Conservation (phyloP, 2,113 vertebrate genomes). For the Lasiurus borealis region DNA sequence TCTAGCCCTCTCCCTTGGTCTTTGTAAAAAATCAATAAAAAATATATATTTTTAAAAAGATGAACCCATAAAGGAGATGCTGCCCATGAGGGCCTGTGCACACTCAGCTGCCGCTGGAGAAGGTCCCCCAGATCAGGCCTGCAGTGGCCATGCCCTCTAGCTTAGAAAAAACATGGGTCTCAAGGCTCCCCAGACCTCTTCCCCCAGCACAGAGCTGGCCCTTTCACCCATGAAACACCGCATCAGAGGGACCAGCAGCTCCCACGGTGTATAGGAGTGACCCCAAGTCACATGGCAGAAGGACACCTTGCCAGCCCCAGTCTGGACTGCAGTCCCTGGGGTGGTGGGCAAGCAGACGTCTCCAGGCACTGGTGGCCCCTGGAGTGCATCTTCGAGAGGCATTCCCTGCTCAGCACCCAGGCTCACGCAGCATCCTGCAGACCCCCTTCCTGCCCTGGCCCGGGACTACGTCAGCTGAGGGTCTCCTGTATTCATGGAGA, state of each 20-base stretch:
- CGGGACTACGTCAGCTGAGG: too few relatives aligned
- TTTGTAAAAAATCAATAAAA: too few relatives aligned
- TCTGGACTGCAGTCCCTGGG: not conserved
- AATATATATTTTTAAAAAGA: too few relatives aligned
- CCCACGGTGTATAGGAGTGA: not conserved
- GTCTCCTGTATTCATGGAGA: rapidly evolving
- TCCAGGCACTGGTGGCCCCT: not conserved
- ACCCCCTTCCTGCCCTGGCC: not conserved
- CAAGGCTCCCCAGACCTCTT: not conserved
- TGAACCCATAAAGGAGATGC: not conserved
- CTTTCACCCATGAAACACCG: not conserved
- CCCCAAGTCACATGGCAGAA: not conserved
- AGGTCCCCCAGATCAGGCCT: not conserved
- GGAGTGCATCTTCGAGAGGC: not conserved
- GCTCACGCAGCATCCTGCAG: not conserved
- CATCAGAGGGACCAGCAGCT: not conserved
- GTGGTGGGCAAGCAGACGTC: not conserved
- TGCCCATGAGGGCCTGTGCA: rapidly evolving
- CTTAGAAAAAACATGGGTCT: rapidly evolving
- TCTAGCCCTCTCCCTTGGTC: too few relatives aligned
- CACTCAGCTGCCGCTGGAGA: not conserved
- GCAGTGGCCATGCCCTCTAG: rapidly evolving
- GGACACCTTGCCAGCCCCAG: not conserved
- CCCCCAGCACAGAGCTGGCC: not conserved
- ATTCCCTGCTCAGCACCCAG: not conserved